Base-by-base conservation (phyloP, 2,113 vertebrate genomes). In the Rattus rattus region DNA sequence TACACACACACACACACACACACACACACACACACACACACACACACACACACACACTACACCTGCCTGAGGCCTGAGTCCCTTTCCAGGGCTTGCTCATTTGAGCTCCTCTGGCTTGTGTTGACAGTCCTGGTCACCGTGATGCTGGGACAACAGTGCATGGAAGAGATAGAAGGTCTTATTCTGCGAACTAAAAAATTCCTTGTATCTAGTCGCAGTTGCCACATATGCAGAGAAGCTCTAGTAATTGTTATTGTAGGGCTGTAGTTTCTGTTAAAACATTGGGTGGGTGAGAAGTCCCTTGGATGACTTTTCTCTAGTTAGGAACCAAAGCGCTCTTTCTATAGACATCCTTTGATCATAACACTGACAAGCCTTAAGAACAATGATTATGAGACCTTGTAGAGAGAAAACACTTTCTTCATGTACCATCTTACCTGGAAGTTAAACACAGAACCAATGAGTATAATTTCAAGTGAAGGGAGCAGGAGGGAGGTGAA, bases 11-110 rank as follows among this genome's bases (percentile, higher is more conserved):
- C 33, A 69, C 28, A 4, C 65, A 30, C 26, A 67, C 63, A 30
- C 63, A 30, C 52, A 54, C 52, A 54, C 52, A 54, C 52, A 54
- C 52, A 54, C 52, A 63, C 61, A 63, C 63, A 65, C 63, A 65
- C 63, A 65, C 63, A 65, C 63, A 13, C 65, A 67, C 65, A 67
- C 65, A 36, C 65, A 67, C 28, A 61, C 61, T 33, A 59, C 14
- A 43, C 1, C 72, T 85, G n/a, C 33, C 86, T 19, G 0, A 2
- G 2, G n/a, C 33, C 86, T 19, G 0, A 2, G 2, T 84, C 33
- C 22, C 77, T 81, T 56, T 89, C 83, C 80, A 80, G 88, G 61
- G 76, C 30, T 61, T 16, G 7, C 56, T 96, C 92, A 72, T 72
- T 76, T 91, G 73, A 49, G 30, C n/a, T 89, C 19, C 0, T 20